Base-by-base conservation (phyloP, 1,140 invertebrate species). In the Gonioctena quinquepunctata region DNA sequence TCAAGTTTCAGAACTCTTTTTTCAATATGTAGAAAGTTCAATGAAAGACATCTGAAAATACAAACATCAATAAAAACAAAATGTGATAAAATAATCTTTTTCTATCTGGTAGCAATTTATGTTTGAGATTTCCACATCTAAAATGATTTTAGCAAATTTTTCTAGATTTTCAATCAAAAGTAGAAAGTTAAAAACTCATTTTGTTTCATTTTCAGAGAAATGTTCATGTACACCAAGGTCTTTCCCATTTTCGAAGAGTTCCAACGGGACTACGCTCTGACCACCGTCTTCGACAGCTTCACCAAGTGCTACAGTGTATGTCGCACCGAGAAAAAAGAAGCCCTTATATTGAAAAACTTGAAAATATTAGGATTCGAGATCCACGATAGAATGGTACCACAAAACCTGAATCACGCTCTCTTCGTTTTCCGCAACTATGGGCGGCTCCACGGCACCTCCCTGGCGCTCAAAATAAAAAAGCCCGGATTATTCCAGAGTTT, bases 331-430 rank as follows among this genome's bases (percentile, higher is more conserved):
- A 75, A 77, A 5, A 74, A 86, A 57, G 86, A 88, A 79, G 80
- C 84, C 22, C 82, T 88, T 4, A 78, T 89, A 23, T 74, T 90
- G 61, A 84, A 89, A 77, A 88, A 90, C 77, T 71, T 90, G 13
- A 78, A 82, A 56, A 57, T 68, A 1, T 21, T 70, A 2, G 84
- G 84, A 0, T 89, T 82, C 71, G 52, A 66, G 3, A 78, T 89
- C 66, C 78, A 84, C 25, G 82, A 88, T 73, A 82, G 87, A 59
- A 81, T 83, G 6, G 66, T 76, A 7, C 77, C 85, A 3, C 72
- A 89, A 8, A 80, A 84, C 19, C 66, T 83, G 13, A 80, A 86
- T 0, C 85, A 87, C 68, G 78, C 86, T 11, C 72, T 71, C 2
- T 54, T 85, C 1, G 82, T 86, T 0, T 81, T 89, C 21, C 78